Percentiles rank a stretch among this genome's conserved stretches.
Conservation (phyloP, 2,113 vertebrate genomes). For the Platysternon megacephalum region DNA sequence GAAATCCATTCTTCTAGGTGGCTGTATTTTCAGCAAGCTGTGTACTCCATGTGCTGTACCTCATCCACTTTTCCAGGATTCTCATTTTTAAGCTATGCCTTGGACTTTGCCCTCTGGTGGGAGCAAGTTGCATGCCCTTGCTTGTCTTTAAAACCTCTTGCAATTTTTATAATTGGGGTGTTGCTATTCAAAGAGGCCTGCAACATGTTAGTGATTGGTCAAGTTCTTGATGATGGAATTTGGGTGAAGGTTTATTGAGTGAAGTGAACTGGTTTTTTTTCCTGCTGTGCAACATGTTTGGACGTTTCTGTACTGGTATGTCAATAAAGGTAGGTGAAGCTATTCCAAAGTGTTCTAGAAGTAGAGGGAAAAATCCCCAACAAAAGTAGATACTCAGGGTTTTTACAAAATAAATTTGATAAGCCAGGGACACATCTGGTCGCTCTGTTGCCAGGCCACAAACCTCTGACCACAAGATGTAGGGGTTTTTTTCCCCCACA, state of each 20-base stretch:
- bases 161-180: not conserved
- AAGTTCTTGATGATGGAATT: not conserved
- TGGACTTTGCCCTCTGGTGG: not conserved
- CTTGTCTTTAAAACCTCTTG: not conserved
- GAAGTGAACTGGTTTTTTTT: not conserved
- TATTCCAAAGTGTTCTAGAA: not conserved
- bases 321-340: not conserved
- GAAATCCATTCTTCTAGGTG: not conserved
- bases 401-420: constrained; percentile 36
- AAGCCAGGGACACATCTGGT: constrained; percentile 1
- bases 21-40: not conserved
- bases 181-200: not conserved
- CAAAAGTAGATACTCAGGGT: not conserved
- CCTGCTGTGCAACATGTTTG: rapidly evolving
- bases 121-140: not conserved
- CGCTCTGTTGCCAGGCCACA: not conserved
- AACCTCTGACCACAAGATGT: not conserved
- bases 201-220: not conserved
- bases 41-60: not conserved
- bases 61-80: not conserved
- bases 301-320: not conserved
- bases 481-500: not conserved
- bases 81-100: not conserved
- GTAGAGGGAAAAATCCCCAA: not conserved
- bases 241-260: not conserved